Conservation (phyloP, 2,797 vertebrate genomes). For the Acanthiza pusilla region DNA sequence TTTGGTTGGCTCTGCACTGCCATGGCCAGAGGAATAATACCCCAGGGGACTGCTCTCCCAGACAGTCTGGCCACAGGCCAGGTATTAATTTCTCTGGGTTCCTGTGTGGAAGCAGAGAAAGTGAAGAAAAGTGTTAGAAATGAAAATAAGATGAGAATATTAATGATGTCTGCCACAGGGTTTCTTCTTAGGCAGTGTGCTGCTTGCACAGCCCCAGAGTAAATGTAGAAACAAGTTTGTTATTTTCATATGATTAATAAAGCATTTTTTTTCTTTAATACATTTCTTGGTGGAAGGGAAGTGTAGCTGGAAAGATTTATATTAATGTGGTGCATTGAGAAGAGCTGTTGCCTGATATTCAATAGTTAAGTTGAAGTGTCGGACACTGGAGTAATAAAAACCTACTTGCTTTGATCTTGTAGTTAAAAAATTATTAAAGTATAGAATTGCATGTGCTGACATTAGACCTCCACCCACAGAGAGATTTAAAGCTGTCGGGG, state of each 20-base stretch:
- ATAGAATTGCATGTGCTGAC: constrained; percentile 54
- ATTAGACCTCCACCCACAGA: constrained; percentile 54
- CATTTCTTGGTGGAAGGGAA: not conserved
- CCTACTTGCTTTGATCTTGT: constrained; percentile 48
- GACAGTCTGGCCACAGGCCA: not conserved
- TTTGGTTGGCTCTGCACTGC: not conserved
- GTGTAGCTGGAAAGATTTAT: not conserved
- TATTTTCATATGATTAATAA: not conserved
- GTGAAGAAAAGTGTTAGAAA: not conserved
- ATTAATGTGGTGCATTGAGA: not conserved
- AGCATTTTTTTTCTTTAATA: not conserved
- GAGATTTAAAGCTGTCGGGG: constrained; percentile 34
- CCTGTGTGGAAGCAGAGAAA: not conserved
- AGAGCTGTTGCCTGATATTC: constrained; percentile 5
- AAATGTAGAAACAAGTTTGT: not conserved
- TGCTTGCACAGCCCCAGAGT: not conserved
- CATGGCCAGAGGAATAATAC: not conserved
- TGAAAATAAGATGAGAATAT: not conserved
- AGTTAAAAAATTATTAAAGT: constrained; percentile 67
- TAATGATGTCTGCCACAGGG: not conserved
- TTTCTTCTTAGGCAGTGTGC: not conserved
- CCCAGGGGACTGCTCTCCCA: not conserved
- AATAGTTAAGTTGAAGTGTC: constrained; percentile 42
- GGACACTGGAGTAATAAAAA: constrained; percentile 43
- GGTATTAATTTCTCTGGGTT: not conserved